Evolutionary conservation across 1,140 invertebrate species (phyloP).

Genomic region (Leptonema lineaticorne): DNA sequence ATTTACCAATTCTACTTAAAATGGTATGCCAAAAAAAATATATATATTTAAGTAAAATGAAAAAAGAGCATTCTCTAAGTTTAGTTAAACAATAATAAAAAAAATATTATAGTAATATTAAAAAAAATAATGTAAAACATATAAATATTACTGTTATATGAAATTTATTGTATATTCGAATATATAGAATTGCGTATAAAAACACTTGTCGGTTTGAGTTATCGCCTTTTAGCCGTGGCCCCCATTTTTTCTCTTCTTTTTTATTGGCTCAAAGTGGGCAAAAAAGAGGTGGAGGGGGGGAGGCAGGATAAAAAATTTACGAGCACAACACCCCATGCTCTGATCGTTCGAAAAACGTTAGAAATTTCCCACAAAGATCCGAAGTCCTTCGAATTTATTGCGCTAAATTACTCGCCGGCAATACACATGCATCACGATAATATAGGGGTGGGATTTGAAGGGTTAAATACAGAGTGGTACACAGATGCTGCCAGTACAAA

Average conservation of each 20-base stretch:
- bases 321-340: not conserved
- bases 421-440: slow-evolving; percentile 13
- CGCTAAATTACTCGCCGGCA: slow-evolving; percentile 6
- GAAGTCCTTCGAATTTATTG: slow-evolving; percentile 12
- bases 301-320: not conserved
- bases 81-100: too few species aligned
- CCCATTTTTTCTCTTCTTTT: not conserved
- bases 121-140: too few species aligned
- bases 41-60: too few species aligned
- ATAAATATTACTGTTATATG: too few species aligned
- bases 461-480: not conserved
- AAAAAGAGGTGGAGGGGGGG: too few species aligned
- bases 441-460: not conserved
- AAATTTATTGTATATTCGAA: too few species aligned
- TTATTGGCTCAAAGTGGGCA: too few species aligned
- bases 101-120: too few species aligned
- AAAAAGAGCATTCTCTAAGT: too few species aligned
- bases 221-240: not conserved
- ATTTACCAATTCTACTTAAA: too few species aligned
- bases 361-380: slow-evolving; percentile 5
- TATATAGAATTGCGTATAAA: too few species aligned
- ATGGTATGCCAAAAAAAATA: too few species aligned
- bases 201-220: not conserved
- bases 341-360: slow-evolving; percentile 1
- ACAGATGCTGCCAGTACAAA: not conserved